Base-by-base conservation (phyloP, 53 echinoderm and acorn worm species). In the Pentamera pediparva region DNA sequence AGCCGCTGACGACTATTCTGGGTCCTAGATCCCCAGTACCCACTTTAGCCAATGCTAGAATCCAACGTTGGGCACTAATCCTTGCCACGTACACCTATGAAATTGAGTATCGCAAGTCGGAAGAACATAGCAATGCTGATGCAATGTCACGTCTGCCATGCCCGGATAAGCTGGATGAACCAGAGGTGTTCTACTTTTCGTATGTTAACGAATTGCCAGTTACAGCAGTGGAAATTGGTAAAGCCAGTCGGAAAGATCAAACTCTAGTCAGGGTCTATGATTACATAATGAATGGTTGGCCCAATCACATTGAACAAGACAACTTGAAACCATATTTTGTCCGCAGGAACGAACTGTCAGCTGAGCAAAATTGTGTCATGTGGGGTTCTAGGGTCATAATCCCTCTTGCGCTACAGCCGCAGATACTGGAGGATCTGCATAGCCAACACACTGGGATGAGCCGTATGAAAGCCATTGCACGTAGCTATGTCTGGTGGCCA, bases 61-160 rank as follows among this genome's bases (percentile, higher is more conserved):
- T 55, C 8, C 55, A 55, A 52, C 32, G 75, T 32, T 78, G 74
- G 55, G 78, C 79, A 18, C n/a, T 85, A 0, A 74, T 79, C 11
- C 43, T 85, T 11, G 65, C 77, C 10, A 56, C 70, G 11, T 72
- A 84, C 38, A 48, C 15, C 13, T 79, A 79, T 34, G 64, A 79
- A 4, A 85, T 85, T 9, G 61, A 74, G 40, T 85, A 79, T 56
- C 60, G 79, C 11, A 79, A 50, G 11, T 56, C 85, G 18, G 50
- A 20, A 38, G 75, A 79, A 12, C 79, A 85, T 38, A 34, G 74
- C 25, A 79, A 85, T 65, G 75, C 85, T 19, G 79, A 85, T 75
- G 48, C 53, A 9, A 31, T 85, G 18, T 79, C 79, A 4, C 49
- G 78, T 18, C 43, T 85, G 19, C 85, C 78, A 17, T 15, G 25